These are phyloP conservation scores for Crioceris asparagi DNA, from an alignment of 2,888 invertebrate species.

Conservation along the genomic window DNA sequence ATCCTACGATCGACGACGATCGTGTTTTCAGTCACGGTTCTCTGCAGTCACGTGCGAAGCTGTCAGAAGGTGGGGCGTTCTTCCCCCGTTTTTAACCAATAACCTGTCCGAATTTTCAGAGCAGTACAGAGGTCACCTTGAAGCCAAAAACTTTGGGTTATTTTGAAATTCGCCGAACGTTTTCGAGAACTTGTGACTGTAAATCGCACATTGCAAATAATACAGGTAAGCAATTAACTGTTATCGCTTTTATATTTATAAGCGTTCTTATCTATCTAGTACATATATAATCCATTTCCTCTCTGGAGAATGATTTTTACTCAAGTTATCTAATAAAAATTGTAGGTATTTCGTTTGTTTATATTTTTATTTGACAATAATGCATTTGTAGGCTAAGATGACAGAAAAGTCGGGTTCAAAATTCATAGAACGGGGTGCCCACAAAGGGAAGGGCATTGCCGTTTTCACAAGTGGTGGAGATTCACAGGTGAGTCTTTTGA, in stretches of 20 bases:
- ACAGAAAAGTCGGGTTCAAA: slow-evolving; percentile 40
- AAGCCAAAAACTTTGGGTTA: slow-evolving; percentile 12
- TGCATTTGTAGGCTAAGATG: slow-evolving; percentile 25
- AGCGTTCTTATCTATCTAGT: too few species aligned
- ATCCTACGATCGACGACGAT: too few species aligned
- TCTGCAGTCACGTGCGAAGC: too few species aligned
- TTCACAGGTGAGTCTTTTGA: slow-evolving; percentile 57
- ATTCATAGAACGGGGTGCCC: slow-evolving; percentile 77
- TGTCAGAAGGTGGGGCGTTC: too few species aligned
- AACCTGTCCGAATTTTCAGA: not conserved
- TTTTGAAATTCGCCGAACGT: slow-evolving; percentile 13
- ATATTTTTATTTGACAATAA: not conserved
- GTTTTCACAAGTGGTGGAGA: slow-evolving; percentile 97
- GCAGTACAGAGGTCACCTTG: slow-evolving; percentile 21
- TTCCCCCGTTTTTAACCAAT: not conserved
- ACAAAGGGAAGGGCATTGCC: slow-evolving; percentile 85
- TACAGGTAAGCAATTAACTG: slow-evolving; percentile 1
- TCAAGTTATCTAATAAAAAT: too few species aligned
- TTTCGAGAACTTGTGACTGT: too few species aligned
- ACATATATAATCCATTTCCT: too few species aligned
- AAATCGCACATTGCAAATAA: too few species aligned
- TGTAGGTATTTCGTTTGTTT: too few species aligned
- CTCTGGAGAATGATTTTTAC: too few species aligned
- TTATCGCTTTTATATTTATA: too few species aligned
- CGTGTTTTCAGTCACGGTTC: too few species aligned